These are phyloP conservation scores for Odocoileus hemionus DNA, from an alignment of 2,113 vertebrate species.

Conservation along the genomic window DNA sequence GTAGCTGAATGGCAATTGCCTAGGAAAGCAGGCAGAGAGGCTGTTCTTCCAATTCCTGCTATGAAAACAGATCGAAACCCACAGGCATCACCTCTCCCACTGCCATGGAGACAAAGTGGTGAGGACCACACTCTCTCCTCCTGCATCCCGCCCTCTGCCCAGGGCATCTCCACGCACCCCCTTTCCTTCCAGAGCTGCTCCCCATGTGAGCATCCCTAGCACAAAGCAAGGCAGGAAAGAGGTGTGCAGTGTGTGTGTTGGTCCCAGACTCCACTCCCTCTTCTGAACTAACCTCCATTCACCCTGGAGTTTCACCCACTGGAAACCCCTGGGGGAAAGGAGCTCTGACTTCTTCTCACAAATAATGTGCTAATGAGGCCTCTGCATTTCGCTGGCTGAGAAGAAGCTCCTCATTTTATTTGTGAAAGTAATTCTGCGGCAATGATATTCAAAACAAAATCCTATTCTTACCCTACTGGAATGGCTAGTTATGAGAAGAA, in stretches of 20 bases:
- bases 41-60: not conserved
- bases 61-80: not conserved
- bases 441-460: not conserved
- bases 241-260: not conserved
- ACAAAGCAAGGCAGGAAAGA: not conserved
- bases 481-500: not conserved
- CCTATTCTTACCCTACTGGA: not conserved
- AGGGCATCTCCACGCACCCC: rapidly evolving
- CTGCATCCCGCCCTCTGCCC: rapidly evolving
- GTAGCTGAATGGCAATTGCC: not conserved
- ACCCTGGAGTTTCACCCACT: not conserved
- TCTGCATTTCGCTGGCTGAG: not conserved
- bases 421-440: not conserved
- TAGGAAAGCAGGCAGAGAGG: not conserved
- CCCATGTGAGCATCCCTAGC: rapidly evolving
- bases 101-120: too few species aligned
- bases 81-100: not conserved
- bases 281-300: not conserved
- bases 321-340: not conserved
- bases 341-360: not conserved
- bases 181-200: not conserved
- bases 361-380: not conserved
- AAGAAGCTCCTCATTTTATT: not conserved
- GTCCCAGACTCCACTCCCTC: not conserved
- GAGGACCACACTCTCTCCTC: not conserved